Base-by-base conservation (phyloP, 2,888 invertebrate species). In the Thymelicus lineola region DNA sequence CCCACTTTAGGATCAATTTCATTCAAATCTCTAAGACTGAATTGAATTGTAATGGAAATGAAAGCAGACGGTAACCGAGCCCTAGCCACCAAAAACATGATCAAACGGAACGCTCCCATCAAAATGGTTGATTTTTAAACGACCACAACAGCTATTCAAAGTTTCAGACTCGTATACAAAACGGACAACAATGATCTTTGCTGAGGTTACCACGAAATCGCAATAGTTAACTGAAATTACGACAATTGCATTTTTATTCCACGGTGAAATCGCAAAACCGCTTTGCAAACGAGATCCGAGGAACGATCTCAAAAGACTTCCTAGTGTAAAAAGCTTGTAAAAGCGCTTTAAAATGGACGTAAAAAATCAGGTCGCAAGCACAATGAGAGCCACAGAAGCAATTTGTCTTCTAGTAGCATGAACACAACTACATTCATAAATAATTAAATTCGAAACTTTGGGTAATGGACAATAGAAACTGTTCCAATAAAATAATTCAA, bases 281-380 rank as follows among this genome's bases (percentile, higher is more conserved):
- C 60, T 66, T 60, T 55, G 65, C 61, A 70, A 70, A 70, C 70
- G 57, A 70, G 70, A 66, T 70, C 61, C 65, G 66, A 17, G 65
- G 70, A 36, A 70, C 70, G 65, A 55, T 70, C 65, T 70, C 70
- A 70, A 70, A 70, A 70, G 70, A 59, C 66, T 70, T 61, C 65
- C 65, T 60, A 58, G 65, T 66, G 65, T 38, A 65, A 70, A 70
- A 70, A 61, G 66, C 60, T 66, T 70, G 70, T 70, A 70, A 65
- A 66, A 66, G 20, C 66, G 70, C 59, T 70, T 70, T 66, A 71
- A 66, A 70, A 70, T 70, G 70, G 64, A 59, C 62, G 66, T 61
- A 62, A 73, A 73, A 72, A 71, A 71, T 71, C 70, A 70, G 73
- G 71, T 65, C 71, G 71, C 70, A 62, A 42, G 67, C 70, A 73